Conservation (phyloP, 2,113 vertebrate genomes). For the Anolis carolinensis region DNA sequence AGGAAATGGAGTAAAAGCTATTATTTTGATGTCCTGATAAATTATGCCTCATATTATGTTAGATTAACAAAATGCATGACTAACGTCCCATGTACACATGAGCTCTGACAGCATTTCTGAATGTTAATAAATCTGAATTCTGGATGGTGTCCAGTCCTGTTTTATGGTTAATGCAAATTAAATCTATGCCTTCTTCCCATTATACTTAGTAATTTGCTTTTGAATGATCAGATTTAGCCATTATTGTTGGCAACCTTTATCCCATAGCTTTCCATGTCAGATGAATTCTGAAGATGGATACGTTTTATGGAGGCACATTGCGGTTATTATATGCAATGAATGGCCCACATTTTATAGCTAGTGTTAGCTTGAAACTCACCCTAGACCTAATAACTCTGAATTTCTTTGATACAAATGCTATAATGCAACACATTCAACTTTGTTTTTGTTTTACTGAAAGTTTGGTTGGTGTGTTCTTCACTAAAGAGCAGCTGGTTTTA, state of each 20-base stretch:
- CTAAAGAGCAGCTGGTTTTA: background rate
- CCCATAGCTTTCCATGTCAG: slow-evolving; percentile 37
- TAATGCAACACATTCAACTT: background rate
- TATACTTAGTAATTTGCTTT: slow-evolving; percentile 63
- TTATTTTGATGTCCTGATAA: slow-evolving; percentile 84
- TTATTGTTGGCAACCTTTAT: slow-evolving; percentile 56
- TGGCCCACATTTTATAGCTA: slow-evolving; percentile 22
- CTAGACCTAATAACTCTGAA: slow-evolving; percentile 2
- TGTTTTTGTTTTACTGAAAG: background rate
- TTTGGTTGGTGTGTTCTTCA: background rate
- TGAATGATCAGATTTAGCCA: slow-evolving; percentile 58
- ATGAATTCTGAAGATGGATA: slow-evolving; percentile 39
- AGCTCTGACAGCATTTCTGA: slow-evolving; percentile 74
- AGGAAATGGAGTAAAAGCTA: slow-evolving; percentile 76
- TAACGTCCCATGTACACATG: slow-evolving; percentile 78
- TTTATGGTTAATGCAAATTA: slow-evolving; percentile 69
- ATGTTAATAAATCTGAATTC: slow-evolving; percentile 80
- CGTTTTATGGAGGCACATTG: slow-evolving; percentile 31
- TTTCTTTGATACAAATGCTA: slow-evolving; percentile 15
- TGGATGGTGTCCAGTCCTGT: slow-evolving; percentile 79
- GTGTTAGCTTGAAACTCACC: slow-evolving; percentile 1
- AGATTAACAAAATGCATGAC: slow-evolving; percentile 82
- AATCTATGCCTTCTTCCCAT: slow-evolving; percentile 64
- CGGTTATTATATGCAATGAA: slow-evolving; percentile 36
- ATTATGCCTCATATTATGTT: slow-evolving; percentile 81